Conservation (phyloP, 2,797 vertebrate genomes). For the Ptychadena robeensis region DNA sequence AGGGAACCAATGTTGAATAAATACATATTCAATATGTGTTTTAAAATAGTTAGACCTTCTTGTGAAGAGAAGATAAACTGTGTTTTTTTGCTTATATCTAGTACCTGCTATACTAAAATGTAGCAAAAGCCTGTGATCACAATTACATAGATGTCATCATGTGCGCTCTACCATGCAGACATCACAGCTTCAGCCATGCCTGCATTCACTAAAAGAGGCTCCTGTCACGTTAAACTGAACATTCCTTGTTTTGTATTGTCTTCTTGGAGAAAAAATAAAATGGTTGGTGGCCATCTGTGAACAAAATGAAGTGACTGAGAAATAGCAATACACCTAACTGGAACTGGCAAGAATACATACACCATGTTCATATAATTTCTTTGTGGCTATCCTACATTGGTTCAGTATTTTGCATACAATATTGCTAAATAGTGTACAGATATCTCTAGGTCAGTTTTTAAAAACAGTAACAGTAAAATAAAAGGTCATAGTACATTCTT, state of each 20-base stretch:
- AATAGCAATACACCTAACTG: too few relatives aligned
- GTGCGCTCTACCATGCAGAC: conserved; percentile 22
- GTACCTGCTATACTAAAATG: conserved; percentile 15
- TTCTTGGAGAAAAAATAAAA: conserved; percentile 13
- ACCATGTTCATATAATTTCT: too few relatives aligned
- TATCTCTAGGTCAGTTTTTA: too few relatives aligned
- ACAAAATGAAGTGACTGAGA: not conserved
- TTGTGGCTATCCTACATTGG: too few relatives aligned
- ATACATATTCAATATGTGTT: not conserved
- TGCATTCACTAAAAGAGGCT: not conserved
- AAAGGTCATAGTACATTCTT: too few relatives aligned
- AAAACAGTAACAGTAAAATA: too few relatives aligned
- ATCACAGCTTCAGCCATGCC: conserved; percentile 36
- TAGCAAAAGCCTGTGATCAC: conserved; percentile 26
- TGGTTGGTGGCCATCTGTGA: conserved; percentile 10
- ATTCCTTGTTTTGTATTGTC: not conserved
- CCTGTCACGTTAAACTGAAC: conserved; percentile 1
- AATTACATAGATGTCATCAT: conserved; percentile 29
- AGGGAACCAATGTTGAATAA: not conserved
- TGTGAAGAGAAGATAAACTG: not conserved
- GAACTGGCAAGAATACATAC: too few relatives aligned
- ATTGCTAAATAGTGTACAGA: too few relatives aligned
- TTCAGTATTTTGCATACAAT: too few relatives aligned
- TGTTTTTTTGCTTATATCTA: too few relatives aligned
- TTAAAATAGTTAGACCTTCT: not conserved